A percentile compares a stretch with the other conserved stretches of the same genome.
phyloP scores from a whole-genome alignment of 2,888 invertebrate genomes.

The Hofmannophila pseudospretella region DNA sequence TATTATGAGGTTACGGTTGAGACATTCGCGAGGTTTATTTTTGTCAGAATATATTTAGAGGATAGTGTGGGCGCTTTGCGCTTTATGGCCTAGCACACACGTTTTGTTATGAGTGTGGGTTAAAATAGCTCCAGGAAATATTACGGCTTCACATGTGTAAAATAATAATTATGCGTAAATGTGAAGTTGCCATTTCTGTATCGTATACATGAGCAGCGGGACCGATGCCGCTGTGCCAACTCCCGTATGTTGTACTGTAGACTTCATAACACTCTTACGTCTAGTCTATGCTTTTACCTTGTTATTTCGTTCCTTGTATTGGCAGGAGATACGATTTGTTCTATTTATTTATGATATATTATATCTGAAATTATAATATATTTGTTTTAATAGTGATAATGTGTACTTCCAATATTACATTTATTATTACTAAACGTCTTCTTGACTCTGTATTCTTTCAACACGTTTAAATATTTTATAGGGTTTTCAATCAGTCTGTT shows the following conservation, averaged over 20 bases:
- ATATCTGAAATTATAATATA: constrained; percentile 29
- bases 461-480: constrained; percentile 50
- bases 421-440: constrained; percentile 27
- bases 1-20: constrained; percentile 10
- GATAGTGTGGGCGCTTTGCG: constrained; percentile 11
- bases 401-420: constrained; percentile 42
- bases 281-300: constrained; percentile 65
- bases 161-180: constrained; percentile 27
- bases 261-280: constrained; percentile 50
- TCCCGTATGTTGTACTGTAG: constrained; percentile 41
- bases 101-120: constrained; percentile 17
- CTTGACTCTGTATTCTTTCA: constrained; percentile 35
- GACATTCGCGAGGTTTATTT: constrained; percentile 16
- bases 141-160: constrained; percentile 28
- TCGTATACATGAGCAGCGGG: constrained; percentile 40
- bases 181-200: constrained; percentile 47
- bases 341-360: constrained; percentile 36
- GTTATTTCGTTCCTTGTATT: constrained; percentile 41
- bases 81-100: constrained; percentile 20
- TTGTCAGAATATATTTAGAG: constrained; percentile 9
- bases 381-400: constrained; percentile 40
- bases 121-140: constrained; percentile 17
- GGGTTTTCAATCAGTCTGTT: constrained; percentile 50
- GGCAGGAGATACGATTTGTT: constrained; percentile 31
- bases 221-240: constrained; percentile 25